Evolutionary conservation across 2,888 invertebrate species (phyloP).

Genomic region (Ophion ellenae): DNA sequence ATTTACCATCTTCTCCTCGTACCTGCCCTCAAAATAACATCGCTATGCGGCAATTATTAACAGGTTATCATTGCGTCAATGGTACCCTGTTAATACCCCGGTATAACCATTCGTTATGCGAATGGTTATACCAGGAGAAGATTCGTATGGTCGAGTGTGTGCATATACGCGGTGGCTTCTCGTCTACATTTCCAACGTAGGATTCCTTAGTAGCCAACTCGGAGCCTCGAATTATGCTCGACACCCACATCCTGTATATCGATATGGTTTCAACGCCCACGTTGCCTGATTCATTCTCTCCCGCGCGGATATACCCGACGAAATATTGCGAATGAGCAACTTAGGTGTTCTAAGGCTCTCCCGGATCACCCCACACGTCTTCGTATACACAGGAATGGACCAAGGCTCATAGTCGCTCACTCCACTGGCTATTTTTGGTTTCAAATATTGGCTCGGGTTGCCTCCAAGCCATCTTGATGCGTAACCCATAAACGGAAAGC

Average conservation of each 20-base stretch:
- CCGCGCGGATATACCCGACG: constrained; percentile 2
- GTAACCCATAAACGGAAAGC: background rate
- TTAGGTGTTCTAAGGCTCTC: background rate
- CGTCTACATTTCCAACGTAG: background rate
- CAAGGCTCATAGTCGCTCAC: background rate
- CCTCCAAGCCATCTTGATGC: background rate
- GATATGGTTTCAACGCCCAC: constrained; percentile 43
- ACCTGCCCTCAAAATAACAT: background rate
- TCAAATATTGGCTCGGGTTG: background rate
- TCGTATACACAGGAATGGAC: background rate
- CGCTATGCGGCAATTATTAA: background rate
- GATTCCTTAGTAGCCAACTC: constrained; percentile 54
- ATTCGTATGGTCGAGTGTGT: background rate
- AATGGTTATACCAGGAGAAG: constrained; percentile 3
- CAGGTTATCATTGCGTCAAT: background rate
- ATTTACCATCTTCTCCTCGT: background rate
- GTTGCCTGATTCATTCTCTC: constrained; percentile 19
- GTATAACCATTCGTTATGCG: no score
- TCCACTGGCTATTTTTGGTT: background rate
- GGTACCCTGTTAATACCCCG: no score
- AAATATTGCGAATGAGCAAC: constrained; percentile 22
- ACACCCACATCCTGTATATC: constrained; percentile 20
- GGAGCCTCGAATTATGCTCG: constrained; percentile 55
- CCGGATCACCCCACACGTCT: background rate
- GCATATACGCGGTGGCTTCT: background rate